These are phyloP conservation scores for Regulus satrapa DNA, from an alignment of 2,113 vertebrate genomes.

Conservation along the genomic window DNA sequence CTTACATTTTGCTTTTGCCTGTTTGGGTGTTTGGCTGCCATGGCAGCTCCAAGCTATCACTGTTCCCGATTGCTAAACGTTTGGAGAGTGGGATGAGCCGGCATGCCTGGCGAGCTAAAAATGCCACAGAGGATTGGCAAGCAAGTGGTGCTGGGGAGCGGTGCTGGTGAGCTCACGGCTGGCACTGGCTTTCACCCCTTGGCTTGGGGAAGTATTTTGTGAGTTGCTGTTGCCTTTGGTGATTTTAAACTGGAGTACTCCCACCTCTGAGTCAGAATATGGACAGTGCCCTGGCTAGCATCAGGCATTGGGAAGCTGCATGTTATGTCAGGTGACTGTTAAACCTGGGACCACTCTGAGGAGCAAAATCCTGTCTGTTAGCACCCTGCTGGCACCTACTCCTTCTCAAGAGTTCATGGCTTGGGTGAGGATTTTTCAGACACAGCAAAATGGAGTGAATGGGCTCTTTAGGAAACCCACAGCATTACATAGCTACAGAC, in stretches of 20 bases:
- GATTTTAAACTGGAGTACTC: not conserved
- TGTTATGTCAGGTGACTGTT: not conserved
- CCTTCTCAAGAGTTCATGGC: not conserved
- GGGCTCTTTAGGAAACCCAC: not conserved
- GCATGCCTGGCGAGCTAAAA: not conserved
- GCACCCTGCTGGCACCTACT: not conserved
- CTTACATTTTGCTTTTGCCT: not conserved
- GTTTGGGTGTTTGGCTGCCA: conserved; percentile 15
- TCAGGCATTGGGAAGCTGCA: not conserved
- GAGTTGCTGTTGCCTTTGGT: not conserved
- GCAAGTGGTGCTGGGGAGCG: not conserved
- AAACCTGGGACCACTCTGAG: not conserved
- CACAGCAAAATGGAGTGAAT: not conserved
- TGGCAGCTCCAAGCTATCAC: not conserved
- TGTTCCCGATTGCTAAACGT: not conserved
- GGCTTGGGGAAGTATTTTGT: not conserved
- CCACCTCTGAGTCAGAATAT: not conserved
- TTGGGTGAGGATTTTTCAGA: not conserved
- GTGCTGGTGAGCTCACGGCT: conserved; percentile 35
- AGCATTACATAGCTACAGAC: not conserved
- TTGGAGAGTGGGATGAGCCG: conserved; percentile 1
- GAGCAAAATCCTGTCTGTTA: not conserved
- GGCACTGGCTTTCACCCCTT: not conserved
- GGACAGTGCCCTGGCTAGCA: not conserved
- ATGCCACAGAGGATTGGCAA: conserved; percentile 10